A percentile compares a stretch with the other conserved stretches of the same genome.
phyloP scores from a whole-genome alignment of 2,888 invertebrate genomes.

The Laothoe populi region DNA sequence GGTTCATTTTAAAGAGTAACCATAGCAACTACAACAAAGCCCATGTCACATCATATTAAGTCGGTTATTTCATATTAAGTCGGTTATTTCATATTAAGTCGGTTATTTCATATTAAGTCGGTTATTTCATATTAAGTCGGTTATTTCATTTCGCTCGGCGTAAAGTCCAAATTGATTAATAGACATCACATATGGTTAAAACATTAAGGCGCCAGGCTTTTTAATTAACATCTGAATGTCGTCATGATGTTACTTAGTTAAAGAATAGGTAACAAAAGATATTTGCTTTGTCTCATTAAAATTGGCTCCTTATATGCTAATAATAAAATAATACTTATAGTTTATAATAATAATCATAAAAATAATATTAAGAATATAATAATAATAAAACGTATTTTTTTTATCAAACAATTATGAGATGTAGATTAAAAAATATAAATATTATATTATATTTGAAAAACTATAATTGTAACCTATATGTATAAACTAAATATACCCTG shows the following conservation, averaged over 20 bases:
- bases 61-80: too few relatives aligned
- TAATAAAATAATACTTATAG: too few relatives aligned
- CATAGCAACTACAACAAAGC: background rate
- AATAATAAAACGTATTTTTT: too few relatives aligned
- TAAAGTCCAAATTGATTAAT: background rate
- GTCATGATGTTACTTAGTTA: background rate
- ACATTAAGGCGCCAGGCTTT: background rate
- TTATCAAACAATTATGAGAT: too few relatives aligned
- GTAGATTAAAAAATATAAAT: too few relatives aligned
- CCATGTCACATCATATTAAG: background rate
- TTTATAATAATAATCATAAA: too few relatives aligned
- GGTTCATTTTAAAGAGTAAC: background rate
- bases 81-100: background rate
- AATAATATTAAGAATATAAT: too few relatives aligned
- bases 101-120: background rate
- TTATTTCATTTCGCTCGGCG: background rate
- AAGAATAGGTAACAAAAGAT: background rate
- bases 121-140: background rate
- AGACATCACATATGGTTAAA: background rate
- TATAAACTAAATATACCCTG: too few relatives aligned
- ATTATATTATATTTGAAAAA: too few relatives aligned
- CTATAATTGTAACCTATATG: too few relatives aligned
- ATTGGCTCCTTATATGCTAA: too few relatives aligned
- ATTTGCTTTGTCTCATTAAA: background rate
- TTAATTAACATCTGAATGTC: constrained; percentile 7